Conservation (phyloP, 2,888 invertebrate genomes). For the Tinea trinotella region DNA sequence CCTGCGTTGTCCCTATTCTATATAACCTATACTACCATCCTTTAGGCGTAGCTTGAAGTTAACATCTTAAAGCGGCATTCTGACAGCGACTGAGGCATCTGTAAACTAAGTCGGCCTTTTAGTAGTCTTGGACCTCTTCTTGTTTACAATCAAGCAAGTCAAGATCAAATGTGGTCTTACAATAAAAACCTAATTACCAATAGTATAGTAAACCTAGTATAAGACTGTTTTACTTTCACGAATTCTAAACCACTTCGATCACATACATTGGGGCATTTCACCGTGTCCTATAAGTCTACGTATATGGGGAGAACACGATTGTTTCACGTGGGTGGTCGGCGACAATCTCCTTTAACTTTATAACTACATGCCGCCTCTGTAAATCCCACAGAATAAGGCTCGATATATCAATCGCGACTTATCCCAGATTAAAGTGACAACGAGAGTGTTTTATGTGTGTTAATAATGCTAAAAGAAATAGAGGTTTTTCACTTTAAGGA, state of each 20-base stretch:
- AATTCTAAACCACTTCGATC: neutral
- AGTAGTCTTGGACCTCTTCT: no score
- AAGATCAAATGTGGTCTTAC: no score
- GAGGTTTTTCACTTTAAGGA: no score
- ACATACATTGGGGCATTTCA: neutral
- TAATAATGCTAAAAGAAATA: neutral
- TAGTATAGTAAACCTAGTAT: no score
- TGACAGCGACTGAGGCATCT: no score
- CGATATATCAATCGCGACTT: neutral
- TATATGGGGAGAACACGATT: slow-evolving; percentile 2
- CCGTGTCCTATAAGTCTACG: neutral
- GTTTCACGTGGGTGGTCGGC: slow-evolving; percentile 14
- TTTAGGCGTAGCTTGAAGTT: no score
- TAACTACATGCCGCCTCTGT: slow-evolving; percentile 16
- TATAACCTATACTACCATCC: no score
- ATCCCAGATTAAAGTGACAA: slow-evolving; percentile 10
- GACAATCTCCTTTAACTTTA: slow-evolving; percentile 17
- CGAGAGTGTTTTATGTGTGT: neutral
- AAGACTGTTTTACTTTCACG: neutral
- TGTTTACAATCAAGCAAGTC: no score
- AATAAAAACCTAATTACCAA: no score
- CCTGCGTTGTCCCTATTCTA: no score
- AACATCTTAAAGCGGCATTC: no score
- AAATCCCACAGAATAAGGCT: slow-evolving; percentile 2
- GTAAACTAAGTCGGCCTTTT: no score